These are phyloP conservation scores for Calidris pygmaea DNA, from an alignment of 2,113 vertebrate species.

Conservation along the genomic window DNA sequence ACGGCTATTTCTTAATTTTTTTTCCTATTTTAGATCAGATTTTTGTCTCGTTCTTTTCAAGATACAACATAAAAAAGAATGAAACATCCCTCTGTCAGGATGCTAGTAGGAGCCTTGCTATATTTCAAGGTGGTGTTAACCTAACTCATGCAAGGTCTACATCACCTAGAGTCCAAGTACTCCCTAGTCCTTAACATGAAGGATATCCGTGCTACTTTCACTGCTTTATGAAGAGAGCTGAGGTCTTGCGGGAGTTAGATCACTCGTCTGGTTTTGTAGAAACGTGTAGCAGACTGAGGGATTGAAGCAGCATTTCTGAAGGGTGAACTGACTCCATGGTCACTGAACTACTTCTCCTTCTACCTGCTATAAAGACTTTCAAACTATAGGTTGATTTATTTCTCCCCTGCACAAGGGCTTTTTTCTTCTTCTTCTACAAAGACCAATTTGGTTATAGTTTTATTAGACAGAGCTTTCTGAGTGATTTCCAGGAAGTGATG, in stretches of 20 bases:
- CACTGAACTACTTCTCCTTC: background rate
- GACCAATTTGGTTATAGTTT: background rate
- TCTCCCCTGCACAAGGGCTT: background rate
- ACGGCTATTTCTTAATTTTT: background rate
- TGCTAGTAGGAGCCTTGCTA: background rate
- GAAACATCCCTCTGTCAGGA: background rate
- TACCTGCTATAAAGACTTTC: background rate
- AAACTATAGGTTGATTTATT: background rate
- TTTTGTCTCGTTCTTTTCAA: background rate
- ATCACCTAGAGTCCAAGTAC: background rate
- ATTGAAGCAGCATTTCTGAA: background rate
- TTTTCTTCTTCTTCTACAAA: background rate
- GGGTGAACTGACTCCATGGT: background rate
- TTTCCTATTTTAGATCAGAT: background rate
- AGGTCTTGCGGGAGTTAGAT: background rate
- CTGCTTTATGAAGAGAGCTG: background rate
- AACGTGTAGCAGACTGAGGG: background rate
- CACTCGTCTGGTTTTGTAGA: background rate
- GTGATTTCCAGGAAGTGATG: background rate
- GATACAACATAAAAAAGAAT: background rate
- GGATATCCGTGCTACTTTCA: background rate
- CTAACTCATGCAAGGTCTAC: background rate
- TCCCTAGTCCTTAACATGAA: background rate
- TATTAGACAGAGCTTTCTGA: background rate
- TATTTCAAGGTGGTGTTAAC: background rate